Evolutionary conservation across 2,888 invertebrate species (phyloP), one percentile per base, ranked within the genome.

Genomic region (Cistogaster globosa): DNA sequence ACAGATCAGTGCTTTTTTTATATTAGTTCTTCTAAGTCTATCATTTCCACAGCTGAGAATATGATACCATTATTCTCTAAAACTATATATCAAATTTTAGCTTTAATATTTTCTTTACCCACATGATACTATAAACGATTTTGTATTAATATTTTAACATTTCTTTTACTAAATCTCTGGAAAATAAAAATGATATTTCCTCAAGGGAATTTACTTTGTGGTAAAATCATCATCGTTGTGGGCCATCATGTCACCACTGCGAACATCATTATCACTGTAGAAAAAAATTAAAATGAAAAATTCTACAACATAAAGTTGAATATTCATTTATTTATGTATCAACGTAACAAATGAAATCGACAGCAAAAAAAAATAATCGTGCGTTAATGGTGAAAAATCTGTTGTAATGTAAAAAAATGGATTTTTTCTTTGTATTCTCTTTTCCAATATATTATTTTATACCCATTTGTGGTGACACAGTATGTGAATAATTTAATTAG

Each of bases 341-440:
- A 2, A 71, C 42, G 32, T 63, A 53, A 48, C 51, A 65, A 77
- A 75, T 80, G 69, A 78, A 63, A 71, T 58, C 65, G 51, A 38
- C 58, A 48, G 60, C 42, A 45, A 16, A 42, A 18, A 32, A 72
- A 77, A 80, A 75, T 82, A 77, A 77, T 71, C 71, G 83, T 75
- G 84, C 84, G 83, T 87, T 85, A 87, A 85, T 87, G 84, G 84
- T 76, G 71, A 78, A 78, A 87, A 87, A 86, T 83, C 83, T 83
- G 83, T 81, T 87, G 71, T 77, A 72, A 77, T 67, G 57, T 62
- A 77, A 81, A 80, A 79, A 63, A 60, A 71, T 71, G 11, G 22
- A 60, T 79, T 80, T 75, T 75, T 81, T n/a, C n/a, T n/a, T 81
- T 65, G 22, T 69, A 53, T 20, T 72, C 51, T 67, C n/a, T 77